Base-by-base conservation (phyloP, 2,888 invertebrate genomes). In the Tetragnatha montana region DNA sequence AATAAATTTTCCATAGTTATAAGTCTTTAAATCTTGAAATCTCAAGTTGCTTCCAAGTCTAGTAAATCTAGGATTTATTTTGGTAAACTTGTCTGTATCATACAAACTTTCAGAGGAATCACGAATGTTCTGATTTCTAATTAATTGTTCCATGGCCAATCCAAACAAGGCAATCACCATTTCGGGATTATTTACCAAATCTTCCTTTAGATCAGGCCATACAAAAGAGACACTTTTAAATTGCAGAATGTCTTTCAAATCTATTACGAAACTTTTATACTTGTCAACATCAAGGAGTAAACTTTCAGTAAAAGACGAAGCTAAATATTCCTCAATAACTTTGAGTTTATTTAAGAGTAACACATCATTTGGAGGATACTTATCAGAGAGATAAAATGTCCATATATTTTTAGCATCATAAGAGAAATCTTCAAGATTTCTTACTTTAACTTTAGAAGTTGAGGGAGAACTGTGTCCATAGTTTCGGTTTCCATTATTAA, bases 111-210 rank as follows among this genome's bases (percentile, higher is more conserved):
- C 74, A 69, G 49, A 22, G 10, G 49, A 70, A 71, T 92, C 84
- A 6, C 91, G 83, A 70, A 92, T 92, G 51, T 92, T 80, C 80
- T 92, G 91, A 51, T 93, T 91, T 6, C 93, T 92, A 76, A 93
- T 92, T 50, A 95, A 95, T 95, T 97, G 96, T 94, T 97, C 96
- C 94, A 97, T 95, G 81, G 97, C 97, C 91, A 96, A 94, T 79
- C 96, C 96, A 86, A 98, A 93, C 87, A 96, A 95, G 84, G 95
- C 95, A 79, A 98, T 94, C 19, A 96, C 95, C 84, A 94, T 94
- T 89, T 95, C 95, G 0, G 97, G 96, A 90, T 95, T 95, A 88
- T 95, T 95, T 91, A 94, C 94, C 73, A 98, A 93, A 92, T 97
- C 96, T 74, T 94, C 94, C 90, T 93, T 93, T 92, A 97, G 95